A percentile compares a stretch with the other conserved stretches of the same genome.
Evolutionary conservation across 2,797 vertebrate genomes (phyloP).

Genomic region (Oophaga sylvatica): DNA sequence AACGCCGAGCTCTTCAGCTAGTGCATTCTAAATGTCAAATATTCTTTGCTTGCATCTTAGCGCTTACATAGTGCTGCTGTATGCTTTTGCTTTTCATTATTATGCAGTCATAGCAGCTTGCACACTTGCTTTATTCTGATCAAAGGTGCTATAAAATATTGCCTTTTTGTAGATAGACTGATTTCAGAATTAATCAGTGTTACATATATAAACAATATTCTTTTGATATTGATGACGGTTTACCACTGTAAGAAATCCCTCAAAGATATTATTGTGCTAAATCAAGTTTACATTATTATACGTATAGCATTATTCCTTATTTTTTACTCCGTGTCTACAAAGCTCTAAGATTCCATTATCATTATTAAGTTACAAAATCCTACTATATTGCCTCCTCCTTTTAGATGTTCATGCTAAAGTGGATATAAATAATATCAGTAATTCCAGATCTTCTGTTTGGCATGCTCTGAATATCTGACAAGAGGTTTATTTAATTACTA

Average conservation of each 20-base stretch:
- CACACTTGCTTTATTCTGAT: too few species aligned
- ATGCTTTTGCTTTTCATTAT: too few species aligned
- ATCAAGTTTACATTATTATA: conserved; percentile 49
- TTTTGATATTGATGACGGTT: conserved; percentile 45
- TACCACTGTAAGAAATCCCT: conserved; percentile 45
- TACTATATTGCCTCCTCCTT: conserved; percentile 44
- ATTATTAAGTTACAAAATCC: conserved; percentile 57
- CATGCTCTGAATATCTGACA: conserved; percentile 49
- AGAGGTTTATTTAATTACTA: conserved; percentile 32
- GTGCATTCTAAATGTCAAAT: too few species aligned
- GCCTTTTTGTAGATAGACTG: not conserved
- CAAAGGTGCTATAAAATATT: too few species aligned
- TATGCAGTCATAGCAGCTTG: too few species aligned
- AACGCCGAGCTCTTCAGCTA: too few species aligned
- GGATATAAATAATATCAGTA: conserved; percentile 49
- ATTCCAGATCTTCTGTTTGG: conserved; percentile 39
- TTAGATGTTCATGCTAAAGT: conserved; percentile 28
- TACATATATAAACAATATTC: conserved; percentile 1
- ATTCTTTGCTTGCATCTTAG: too few species aligned
- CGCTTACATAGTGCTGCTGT: too few species aligned
- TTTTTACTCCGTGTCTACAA: conserved; percentile 27
- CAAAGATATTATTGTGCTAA: conserved; percentile 39
- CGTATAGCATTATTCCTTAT: conserved; percentile 30
- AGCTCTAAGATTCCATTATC: conserved; percentile 58
- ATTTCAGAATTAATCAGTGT: not conserved